Evolutionary conservation across 2,113 vertebrate genomes (phyloP).

Genomic region (Macquaria australasica): DNA sequence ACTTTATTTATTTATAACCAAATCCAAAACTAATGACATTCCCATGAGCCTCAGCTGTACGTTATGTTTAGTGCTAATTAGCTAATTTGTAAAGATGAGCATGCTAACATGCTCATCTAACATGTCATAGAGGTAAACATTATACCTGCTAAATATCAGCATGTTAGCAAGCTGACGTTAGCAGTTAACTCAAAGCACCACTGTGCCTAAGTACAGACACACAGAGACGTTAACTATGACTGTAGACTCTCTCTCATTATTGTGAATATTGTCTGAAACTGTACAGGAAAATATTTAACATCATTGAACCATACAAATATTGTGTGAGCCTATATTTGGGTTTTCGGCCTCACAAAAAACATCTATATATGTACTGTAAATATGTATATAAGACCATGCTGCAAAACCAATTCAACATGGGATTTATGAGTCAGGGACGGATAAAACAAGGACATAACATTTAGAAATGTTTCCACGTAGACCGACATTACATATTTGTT

Average conservation of each 20-base stretch:
- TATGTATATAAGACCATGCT: not conserved
- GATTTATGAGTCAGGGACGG: not conserved
- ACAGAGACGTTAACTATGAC: too few relatives aligned
- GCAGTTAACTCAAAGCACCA: too few relatives aligned
- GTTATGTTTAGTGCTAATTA: not conserved
- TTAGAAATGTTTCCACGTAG: not conserved
- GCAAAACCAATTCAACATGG: not conserved
- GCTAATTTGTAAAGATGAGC: not conserved
- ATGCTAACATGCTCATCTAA: too few relatives aligned
- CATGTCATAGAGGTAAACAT: too few relatives aligned
- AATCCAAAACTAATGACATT: not conserved
- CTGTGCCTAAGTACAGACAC: not conserved
- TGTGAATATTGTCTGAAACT: too few relatives aligned
- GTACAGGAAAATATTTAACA: not conserved
- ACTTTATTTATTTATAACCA: not conserved
- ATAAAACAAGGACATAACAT: not conserved
- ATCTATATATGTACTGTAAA: not conserved
- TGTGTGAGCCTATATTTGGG: not conserved
- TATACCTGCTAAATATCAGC: too few relatives aligned
- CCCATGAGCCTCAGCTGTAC: not conserved
- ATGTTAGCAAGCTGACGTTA: not conserved
- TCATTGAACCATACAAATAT: not conserved
- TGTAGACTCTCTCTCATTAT: too few relatives aligned
- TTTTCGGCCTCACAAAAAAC: not conserved
- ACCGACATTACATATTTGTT: not conserved